These are phyloP conservation scores for Pogonomyrmex californicus DNA, from an alignment of 1,140 invertebrate genomes.

Conservation along the genomic window DNA sequence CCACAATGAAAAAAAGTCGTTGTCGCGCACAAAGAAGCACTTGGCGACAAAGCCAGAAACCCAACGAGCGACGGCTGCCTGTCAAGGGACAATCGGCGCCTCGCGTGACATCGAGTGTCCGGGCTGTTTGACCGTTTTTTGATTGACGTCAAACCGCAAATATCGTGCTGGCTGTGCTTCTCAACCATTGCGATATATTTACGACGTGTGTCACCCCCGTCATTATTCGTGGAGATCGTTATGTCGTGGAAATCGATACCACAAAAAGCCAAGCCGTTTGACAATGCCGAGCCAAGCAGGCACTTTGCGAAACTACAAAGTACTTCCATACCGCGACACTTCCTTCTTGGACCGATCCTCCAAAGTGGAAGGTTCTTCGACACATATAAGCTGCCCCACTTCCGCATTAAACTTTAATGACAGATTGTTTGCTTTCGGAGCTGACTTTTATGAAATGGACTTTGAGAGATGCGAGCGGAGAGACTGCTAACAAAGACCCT, in stretches of 20 bases:
- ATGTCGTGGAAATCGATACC: slow-evolving; percentile 66
- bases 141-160: slow-evolving; percentile 69
- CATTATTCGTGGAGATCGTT: slow-evolving; percentile 64
- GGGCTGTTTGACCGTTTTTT: slow-evolving; percentile 68
- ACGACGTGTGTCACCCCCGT: slow-evolving; percentile 70
- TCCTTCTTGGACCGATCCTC: slow-evolving; percentile 27
- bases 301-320: slow-evolving; percentile 51
- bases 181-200: slow-evolving; percentile 66
- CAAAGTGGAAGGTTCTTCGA: slow-evolving; percentile 11
- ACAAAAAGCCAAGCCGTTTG: slow-evolving; percentile 61
- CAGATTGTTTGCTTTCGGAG: slow-evolving; percentile 11
- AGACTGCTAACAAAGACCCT: neutral
- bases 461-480: neutral
- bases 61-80: slow-evolving; percentile 70
- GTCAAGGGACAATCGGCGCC: slow-evolving; percentile 74
- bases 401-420: slow-evolving; percentile 49
- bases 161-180: slow-evolving; percentile 60
- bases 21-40: slow-evolving; percentile 65
- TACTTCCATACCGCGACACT: slow-evolving; percentile 35
- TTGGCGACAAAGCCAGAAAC: slow-evolving; percentile 67
- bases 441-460: slow-evolving; percentile 3
- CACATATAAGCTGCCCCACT: neutral
- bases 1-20: slow-evolving; percentile 71
- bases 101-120: slow-evolving; percentile 77
- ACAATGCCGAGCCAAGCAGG: neutral